phyloP scores from a whole-genome alignment of 2,888 invertebrate genomes.

The Ormyrus rosae region DNA sequence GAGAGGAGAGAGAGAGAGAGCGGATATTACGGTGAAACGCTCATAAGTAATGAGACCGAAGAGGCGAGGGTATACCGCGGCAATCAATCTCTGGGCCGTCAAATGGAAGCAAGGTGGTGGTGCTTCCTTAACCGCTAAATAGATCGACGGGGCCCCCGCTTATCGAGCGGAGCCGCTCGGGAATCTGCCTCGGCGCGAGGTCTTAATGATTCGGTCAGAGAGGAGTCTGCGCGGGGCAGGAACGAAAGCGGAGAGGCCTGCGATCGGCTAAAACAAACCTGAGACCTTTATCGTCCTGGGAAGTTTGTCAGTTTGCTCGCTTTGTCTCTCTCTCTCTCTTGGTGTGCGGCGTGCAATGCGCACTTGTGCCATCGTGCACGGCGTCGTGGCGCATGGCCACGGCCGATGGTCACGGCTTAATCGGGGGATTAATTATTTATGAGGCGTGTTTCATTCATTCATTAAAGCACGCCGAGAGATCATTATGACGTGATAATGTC shows the following conservation, averaged over 20 bases:
- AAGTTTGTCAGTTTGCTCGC: slow-evolving; percentile 56
- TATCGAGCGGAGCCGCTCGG: slow-evolving; percentile 10
- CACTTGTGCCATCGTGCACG: slow-evolving; percentile 38
- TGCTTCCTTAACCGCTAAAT: slow-evolving; percentile 8
- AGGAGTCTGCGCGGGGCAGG: neutral
- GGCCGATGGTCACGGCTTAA: slow-evolving; percentile 70
- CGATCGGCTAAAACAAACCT: slow-evolving; percentile 23
- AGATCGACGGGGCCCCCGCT: slow-evolving; percentile 1
- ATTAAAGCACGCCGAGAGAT: slow-evolving; percentile 72
- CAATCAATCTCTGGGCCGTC: slow-evolving; percentile 38
- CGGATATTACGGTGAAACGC: slow-evolving; percentile 42
- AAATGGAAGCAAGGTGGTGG: slow-evolving; percentile 3
- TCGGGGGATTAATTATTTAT: slow-evolving; percentile 75
- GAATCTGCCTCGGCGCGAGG: slow-evolving; percentile 8
- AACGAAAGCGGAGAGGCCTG: too few species aligned
- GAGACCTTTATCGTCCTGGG: slow-evolving; percentile 55
- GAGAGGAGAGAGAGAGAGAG: neutral
- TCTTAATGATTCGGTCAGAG: slow-evolving; percentile 33
- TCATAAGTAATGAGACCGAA: slow-evolving; percentile 42
- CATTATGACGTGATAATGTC: slow-evolving; percentile 76
- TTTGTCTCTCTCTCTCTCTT: slow-evolving; percentile 53
- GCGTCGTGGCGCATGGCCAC: slow-evolving; percentile 62
- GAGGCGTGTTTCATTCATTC: slow-evolving; percentile 76
- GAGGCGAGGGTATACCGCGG: slow-evolving; percentile 1
- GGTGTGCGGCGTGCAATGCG: slow-evolving; percentile 30